phyloP scores from a whole-genome alignment of 2,113 vertebrate species.

The Halichoerus grypus region DNA sequence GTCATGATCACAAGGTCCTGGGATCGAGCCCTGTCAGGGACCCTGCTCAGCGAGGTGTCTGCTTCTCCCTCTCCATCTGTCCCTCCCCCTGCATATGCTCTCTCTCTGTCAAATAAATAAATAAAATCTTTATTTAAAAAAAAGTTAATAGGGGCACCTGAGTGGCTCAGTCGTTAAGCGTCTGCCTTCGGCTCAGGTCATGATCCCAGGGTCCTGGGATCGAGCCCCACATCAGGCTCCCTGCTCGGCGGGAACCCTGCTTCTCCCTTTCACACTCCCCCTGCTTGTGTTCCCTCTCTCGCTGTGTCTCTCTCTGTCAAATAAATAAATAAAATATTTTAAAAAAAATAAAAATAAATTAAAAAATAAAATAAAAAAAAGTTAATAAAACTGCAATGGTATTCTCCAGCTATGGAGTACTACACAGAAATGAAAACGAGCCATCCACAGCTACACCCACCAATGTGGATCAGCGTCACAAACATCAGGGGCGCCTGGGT shows the following conservation, averaged over 20 bases:
- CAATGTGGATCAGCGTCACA: neutral
- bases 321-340: neutral
- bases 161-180: no score
- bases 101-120: neutral
- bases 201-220: no score
- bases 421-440: neutral
- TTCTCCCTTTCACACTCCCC: no score
- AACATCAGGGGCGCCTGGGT: no score
- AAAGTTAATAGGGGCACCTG: no score
- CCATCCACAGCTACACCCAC: neutral
- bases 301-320: neutral
- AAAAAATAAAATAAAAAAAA: neutral
- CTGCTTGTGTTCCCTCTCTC: no score
- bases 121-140: neutral
- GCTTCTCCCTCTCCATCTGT: neutral
- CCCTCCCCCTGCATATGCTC: neutral
- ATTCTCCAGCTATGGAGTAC: neutral
- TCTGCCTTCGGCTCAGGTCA: no score
- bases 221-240: no score
- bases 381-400: neutral
- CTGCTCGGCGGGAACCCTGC: no score
- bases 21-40: neutral
- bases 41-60: neutral
- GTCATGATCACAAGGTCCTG: neutral
- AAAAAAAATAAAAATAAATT: no score